Conservation (phyloP, 92 coral and sea anemone genomes). For the Zoanthus sansibaricus region DNA sequence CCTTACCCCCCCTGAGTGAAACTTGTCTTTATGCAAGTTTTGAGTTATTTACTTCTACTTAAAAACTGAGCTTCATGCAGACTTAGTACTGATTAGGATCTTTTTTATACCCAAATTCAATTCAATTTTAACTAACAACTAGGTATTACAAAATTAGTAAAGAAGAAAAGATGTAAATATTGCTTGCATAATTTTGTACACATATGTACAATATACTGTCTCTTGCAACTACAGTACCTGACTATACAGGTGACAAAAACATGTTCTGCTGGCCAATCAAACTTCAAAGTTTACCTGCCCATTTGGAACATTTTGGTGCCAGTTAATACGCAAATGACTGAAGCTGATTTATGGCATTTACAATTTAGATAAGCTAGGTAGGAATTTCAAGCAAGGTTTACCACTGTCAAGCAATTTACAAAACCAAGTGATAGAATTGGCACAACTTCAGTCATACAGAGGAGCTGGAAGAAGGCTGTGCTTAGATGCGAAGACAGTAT, state of each 20-base stretch:
- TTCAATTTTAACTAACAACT: neutral
- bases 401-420: constrained; percentile 13
- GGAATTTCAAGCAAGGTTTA: constrained; percentile 38
- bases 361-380: constrained; percentile 14
- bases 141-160: neutral
- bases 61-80: neutral
- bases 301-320: constrained; percentile 28
- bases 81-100: neutral
- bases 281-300: constrained; percentile 50
- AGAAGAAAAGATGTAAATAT: neutral
- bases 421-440: constrained; percentile 19
- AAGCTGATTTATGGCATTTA: constrained; percentile 7
- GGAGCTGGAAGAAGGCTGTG: constrained; percentile 53
- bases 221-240: constrained; percentile 35
- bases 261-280: constrained; percentile 31
- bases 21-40: neutral
- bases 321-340: constrained; percentile 1
- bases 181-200: constrained; percentile 1
- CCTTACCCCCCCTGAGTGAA: too few species aligned
- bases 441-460: constrained; percentile 41
- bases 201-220: constrained; percentile 25
- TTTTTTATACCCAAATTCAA: neutral
- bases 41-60: neutral
- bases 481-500: constrained; percentile 41
- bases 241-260: neutral